Conservation (phyloP, 35 echinoderm and acorn worm genomes). For the Lytechinus variegatus region DNA sequence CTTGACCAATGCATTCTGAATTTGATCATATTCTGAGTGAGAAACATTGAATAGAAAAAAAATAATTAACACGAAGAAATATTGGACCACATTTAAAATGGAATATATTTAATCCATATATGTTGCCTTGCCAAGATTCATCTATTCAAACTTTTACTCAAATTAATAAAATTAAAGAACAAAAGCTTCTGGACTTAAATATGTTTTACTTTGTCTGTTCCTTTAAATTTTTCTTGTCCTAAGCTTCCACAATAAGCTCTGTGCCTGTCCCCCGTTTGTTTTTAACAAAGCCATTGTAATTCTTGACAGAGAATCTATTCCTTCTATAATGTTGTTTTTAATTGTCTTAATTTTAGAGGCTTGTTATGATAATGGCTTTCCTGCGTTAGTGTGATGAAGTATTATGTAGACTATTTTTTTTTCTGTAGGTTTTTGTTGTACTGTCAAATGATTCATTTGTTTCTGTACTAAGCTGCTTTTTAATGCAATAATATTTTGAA, state of each 20-base stretch:
- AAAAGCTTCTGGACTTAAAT: background rate
- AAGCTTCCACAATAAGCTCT: background rate
- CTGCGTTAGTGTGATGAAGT: background rate
- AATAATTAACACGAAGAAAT: background rate
- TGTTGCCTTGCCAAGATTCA: background rate
- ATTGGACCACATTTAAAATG: background rate
- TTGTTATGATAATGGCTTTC: background rate
- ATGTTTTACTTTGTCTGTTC: background rate
- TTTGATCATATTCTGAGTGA: background rate
- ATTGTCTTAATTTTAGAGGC: background rate
- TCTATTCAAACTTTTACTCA: background rate
- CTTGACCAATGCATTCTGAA: background rate
- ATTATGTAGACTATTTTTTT: conserved; percentile 8
- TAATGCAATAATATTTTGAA: conserved; percentile 15
- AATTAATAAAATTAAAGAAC: background rate
- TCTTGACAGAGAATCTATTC: background rate
- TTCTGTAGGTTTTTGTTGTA: background rate
- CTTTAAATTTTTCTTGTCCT: background rate
- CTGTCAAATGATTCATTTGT: background rate
- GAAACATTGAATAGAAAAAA: background rate
- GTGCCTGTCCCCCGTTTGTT: background rate
- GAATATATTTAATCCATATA: background rate
- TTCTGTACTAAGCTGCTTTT: conserved; percentile 18
- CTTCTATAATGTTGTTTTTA: background rate
- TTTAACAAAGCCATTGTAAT: background rate